phyloP scores from a whole-genome alignment of 2,888 invertebrate genomes.

The Aleiodes alternator region DNA sequence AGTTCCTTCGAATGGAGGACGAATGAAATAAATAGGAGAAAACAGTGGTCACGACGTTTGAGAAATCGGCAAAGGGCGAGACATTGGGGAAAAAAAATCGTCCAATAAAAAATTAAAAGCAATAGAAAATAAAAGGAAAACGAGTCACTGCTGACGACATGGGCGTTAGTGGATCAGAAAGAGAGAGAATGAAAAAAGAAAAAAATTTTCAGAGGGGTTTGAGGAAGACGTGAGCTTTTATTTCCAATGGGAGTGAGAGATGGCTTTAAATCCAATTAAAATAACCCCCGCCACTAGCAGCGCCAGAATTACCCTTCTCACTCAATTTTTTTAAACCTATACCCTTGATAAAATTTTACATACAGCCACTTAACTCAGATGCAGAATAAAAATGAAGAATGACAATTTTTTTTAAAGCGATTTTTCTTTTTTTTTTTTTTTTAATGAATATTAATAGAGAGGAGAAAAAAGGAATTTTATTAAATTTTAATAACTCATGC shows the following conservation, averaged over 20 bases:
- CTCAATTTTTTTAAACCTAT: slow-evolving; percentile 9
- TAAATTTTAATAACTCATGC: no score
- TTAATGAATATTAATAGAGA: slow-evolving; percentile 11
- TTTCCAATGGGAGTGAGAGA: slow-evolving; percentile 40
- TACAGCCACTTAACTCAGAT: slow-evolving; percentile 9
- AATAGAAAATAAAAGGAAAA: background rate
- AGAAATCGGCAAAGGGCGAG: no score
- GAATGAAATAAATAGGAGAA: no score
- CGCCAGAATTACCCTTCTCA: background rate
- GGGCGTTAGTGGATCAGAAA: slow-evolving; percentile 23
- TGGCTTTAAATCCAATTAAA: slow-evolving; percentile 44
- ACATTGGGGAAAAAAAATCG: no score
- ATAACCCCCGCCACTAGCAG: slow-evolving; percentile 31
- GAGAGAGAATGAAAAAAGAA: background rate
- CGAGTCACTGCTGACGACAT: slow-evolving; percentile 16
- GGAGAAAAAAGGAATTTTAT: no score
- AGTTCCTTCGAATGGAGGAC: no score
- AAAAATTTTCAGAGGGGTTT: background rate
- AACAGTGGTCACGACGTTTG: no score
- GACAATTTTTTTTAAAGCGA: background rate
- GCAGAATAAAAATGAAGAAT: background rate
- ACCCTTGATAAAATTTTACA: slow-evolving; percentile 13
- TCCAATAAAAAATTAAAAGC: background rate
- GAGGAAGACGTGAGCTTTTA: slow-evolving; percentile 42
- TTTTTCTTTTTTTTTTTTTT: background rate